Evolutionary conservation across 2,113 vertebrate genomes (phyloP).

Genomic region (Rhadina sibilatrix): DNA sequence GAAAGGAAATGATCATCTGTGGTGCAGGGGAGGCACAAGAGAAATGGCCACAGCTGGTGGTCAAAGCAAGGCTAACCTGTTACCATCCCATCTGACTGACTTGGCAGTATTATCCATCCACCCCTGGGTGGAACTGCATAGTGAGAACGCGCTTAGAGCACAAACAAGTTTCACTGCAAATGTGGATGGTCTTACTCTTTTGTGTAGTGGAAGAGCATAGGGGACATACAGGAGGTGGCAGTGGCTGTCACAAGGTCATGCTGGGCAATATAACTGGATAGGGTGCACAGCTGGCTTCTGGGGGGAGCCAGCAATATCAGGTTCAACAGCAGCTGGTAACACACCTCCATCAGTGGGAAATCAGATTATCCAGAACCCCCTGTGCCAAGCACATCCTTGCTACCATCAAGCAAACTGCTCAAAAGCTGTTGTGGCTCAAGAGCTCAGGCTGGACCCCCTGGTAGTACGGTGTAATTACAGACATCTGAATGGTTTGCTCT

Average conservation of each 20-base stretch:
- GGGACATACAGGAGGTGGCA: not conserved
- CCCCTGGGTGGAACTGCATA: not conserved
- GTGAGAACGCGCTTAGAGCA: not conserved
- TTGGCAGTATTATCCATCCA: not conserved
- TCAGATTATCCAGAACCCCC: conserved; percentile 10
- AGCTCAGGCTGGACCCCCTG: conserved; percentile 12
- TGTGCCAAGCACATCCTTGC: not conserved
- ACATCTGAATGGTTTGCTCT: not conserved
- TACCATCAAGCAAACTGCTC: not conserved
- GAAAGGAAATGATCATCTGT: not conserved
- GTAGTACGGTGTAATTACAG: not conserved
- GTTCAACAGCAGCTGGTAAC: conserved; percentile 37
- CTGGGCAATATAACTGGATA: not conserved
- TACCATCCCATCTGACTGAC: not conserved
- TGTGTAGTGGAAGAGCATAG: not conserved
- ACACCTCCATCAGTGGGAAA: not conserved
- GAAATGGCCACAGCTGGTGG: not conserved
- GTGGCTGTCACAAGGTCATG: not conserved
- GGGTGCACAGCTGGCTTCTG: not conserved
- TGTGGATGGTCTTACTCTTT: not conserved
- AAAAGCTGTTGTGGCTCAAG: conserved; percentile 31
- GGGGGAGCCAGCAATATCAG: not conserved
- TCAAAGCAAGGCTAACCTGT: not conserved
- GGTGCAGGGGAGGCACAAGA: not conserved
- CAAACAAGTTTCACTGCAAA: not conserved